These are phyloP conservation scores for Prunella himalayana DNA, from an alignment of 2,113 vertebrate genomes.

Conservation along the genomic window DNA sequence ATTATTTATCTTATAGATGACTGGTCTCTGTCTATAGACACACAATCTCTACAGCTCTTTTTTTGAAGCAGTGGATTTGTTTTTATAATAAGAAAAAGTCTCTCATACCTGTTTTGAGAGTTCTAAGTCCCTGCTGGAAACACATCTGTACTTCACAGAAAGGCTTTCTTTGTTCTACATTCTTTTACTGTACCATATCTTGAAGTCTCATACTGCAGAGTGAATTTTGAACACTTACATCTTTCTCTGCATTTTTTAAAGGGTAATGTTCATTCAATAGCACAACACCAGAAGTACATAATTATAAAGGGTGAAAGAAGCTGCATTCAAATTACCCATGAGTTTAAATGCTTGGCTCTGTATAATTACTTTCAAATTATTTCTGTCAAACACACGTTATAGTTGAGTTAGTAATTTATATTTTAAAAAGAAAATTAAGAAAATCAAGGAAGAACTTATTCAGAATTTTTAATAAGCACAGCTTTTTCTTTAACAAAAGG, in stretches of 20 bases:
- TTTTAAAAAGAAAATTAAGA: slow-evolving; percentile 23
- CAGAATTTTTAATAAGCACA: slow-evolving; percentile 18
- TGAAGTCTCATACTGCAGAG: not conserved
- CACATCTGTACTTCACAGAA: not conserved
- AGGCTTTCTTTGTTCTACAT: not conserved
- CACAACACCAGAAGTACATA: slow-evolving; percentile 12
- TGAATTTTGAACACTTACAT: slow-evolving; percentile 29
- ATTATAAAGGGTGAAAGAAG: slow-evolving; percentile 50
- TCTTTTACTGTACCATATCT: not conserved
- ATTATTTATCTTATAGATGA: not conserved
- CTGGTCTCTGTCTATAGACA: not conserved
- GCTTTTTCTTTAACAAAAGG: not conserved
- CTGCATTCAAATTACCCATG: slow-evolving; percentile 59
- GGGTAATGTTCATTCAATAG: slow-evolving; percentile 3
- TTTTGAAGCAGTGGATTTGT: not conserved
- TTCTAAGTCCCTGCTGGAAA: not conserved
- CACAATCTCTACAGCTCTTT: not conserved
- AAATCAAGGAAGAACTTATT: not conserved
- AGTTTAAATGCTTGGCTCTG: slow-evolving; percentile 46
- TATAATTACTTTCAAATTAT: slow-evolving; percentile 62
- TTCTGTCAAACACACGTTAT: slow-evolving; percentile 50
- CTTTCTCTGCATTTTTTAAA: slow-evolving; percentile 26
- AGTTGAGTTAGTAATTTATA: slow-evolving; percentile 43
- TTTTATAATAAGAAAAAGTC: not conserved
- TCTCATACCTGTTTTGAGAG: not conserved